phyloP scores from a whole-genome alignment of 2,113 vertebrate species.

The Hepsetus odoe region DNA sequence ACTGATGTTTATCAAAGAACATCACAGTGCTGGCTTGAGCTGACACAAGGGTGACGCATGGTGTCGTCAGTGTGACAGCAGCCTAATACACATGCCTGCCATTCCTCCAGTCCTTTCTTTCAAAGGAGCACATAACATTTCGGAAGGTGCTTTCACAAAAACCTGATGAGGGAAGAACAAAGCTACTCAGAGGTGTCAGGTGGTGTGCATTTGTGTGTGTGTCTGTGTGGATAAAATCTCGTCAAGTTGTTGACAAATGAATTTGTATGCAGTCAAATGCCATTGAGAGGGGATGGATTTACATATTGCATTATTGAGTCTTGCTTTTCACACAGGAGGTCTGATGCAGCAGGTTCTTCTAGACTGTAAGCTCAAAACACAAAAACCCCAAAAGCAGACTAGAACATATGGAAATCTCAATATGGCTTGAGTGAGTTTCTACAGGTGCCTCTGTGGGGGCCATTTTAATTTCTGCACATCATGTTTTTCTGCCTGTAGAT shows the following conservation, averaged over 20 bases:
- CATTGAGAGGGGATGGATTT: conserved; percentile 39
- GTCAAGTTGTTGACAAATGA: conserved; percentile 57
- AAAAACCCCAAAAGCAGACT: not conserved
- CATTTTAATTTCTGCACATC: too few species aligned
- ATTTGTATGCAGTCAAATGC: conserved; percentile 48
- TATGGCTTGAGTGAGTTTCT: conserved; percentile 2
- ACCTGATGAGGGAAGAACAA: conserved; percentile 38
- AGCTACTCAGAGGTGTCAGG: conserved; percentile 33
- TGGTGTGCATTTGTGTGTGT: conserved; percentile 30
- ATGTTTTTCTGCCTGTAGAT: too few species aligned
- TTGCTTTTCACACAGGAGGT: conserved; percentile 21
- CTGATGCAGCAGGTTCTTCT: conserved; percentile 5
- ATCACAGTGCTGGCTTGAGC: conserved; percentile 29
- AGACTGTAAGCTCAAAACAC: not conserved
- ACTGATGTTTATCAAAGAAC: conserved; percentile 55
- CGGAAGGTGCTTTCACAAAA: conserved; percentile 17
- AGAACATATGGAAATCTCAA: not conserved
- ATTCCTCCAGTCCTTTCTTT: conserved; percentile 36
- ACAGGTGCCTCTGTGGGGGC: not conserved
- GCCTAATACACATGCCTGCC: conserved; percentile 28
- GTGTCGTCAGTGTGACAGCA: conserved; percentile 44
- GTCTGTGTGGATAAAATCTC: conserved; percentile 53
- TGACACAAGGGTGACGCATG: conserved; percentile 19
- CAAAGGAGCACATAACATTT: conserved; percentile 39
- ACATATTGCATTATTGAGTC: conserved; percentile 47